Evolutionary conservation across 2,113 vertebrate species (phyloP).

Genomic region (Pseudorectes ferrugineus): DNA sequence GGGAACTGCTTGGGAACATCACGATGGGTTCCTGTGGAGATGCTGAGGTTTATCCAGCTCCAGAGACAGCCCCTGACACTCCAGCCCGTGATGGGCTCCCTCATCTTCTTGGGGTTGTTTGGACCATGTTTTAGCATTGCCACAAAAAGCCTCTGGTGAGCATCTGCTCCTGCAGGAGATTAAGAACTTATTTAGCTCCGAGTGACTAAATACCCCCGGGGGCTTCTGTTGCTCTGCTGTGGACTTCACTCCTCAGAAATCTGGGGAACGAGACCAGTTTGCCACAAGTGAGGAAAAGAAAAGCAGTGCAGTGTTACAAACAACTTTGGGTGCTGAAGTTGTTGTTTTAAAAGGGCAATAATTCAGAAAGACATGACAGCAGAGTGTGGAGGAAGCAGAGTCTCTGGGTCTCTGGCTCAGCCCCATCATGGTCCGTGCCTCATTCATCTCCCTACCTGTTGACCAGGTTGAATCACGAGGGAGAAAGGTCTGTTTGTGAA

Average conservation of each 20-base stretch:
- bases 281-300: background rate
- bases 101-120: background rate
- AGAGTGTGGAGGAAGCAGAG: background rate
- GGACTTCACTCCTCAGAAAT: background rate
- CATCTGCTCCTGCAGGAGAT: background rate
- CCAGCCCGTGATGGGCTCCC: background rate
- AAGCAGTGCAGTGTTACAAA: background rate
- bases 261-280: background rate
- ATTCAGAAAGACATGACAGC: background rate
- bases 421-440: background rate
- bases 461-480: background rate
- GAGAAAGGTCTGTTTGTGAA: background rate
- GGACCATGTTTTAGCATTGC: background rate
- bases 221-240: background rate
- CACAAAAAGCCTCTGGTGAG: background rate
- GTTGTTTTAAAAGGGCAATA: background rate
- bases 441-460: background rate
- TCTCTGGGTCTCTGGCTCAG: background rate
- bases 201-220: background rate
- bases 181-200: background rate
- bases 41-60: background rate
- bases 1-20: background rate
- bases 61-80: background rate
- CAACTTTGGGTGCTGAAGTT: background rate
- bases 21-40: accelerated